Percentiles rank a stretch among this genome's conserved stretches.
Conservation (phyloP, 2,888 invertebrate genomes). For the Clitarchus hookeri region DNA sequence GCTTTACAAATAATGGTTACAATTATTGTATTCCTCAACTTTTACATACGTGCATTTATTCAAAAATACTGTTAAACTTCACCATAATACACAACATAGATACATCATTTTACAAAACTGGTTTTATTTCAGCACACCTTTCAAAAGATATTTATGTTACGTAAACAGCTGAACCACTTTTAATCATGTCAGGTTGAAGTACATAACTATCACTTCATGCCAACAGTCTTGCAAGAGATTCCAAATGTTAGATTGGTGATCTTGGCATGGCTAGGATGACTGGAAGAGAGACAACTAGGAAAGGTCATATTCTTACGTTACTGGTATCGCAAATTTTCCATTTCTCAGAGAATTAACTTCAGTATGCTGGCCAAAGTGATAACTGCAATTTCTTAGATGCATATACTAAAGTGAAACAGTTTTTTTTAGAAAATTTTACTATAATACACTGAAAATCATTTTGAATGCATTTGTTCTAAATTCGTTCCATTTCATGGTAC, state of each 20-base stretch:
- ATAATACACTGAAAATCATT: too few species aligned
- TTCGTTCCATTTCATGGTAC: too few species aligned
- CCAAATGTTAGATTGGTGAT: not conserved
- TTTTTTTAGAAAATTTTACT: too few species aligned
- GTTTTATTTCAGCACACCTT: not conserved
- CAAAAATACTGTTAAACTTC: not conserved
- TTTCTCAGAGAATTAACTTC: not conserved
- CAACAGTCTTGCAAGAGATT: not conserved
- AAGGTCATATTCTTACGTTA: not conserved
- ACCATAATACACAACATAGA: not conserved
- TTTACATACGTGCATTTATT: not conserved
- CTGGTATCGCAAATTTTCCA: not conserved
- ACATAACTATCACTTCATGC: not conserved
- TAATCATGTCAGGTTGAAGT: too few species aligned
- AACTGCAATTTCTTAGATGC: not conserved
- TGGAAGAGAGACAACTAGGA: not conserved
- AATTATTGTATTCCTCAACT: not conserved
- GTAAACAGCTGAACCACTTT: not conserved
- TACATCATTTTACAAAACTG: constrained; percentile 1
- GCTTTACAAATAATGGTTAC: not conserved
- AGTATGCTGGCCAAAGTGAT: not conserved
- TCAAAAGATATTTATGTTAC: not conserved
- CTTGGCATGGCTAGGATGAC: not conserved
- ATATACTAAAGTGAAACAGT: not conserved
- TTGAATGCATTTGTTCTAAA: too few species aligned